Evolutionary conservation across 2,888 invertebrate genomes (phyloP), one percentile per base, ranked within the genome.

Genomic region (Phortica magna): DNA sequence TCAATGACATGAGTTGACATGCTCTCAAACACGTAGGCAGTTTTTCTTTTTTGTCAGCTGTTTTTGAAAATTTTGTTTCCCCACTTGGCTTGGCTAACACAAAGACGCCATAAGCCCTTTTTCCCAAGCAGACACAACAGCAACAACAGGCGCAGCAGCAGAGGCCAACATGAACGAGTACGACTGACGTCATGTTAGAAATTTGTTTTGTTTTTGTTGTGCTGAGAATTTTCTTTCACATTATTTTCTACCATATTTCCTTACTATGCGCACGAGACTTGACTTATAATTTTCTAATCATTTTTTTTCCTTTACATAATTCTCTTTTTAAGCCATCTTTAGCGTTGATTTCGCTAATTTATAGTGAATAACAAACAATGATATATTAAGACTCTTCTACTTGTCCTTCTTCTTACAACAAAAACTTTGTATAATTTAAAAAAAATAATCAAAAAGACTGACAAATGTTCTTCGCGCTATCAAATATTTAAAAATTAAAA

Each of bases 11-110:
- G 10, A 14, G 10, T 19, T 5, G 42, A 68, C 43, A 42, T 68
- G 68, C 10, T 17, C 68, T 68, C 7, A 17, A 19, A 43, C 68
- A 68, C 68, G 17, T 68, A 68, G 9, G 43, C 68, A 68, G n/a
- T 7, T 41, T 42, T 42, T 67, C n/a, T 43, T 7, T 41, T 42
- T 42, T 67, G 12, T 7, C 59, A 59, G 9, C 59, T 48, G 48
- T 5, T 22, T 61, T 64, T 59, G 7, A 59, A 59, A 59, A n/a
- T 59, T 59, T 19, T 64, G 14, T 64, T 2, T 31, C 31, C 31
- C 31, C 48, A 12, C 9, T 12, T 48, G 9, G 48, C 48, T 48
- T n/a, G n/a, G 48, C 48, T 6, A 48, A 48, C 48, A 48, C 9
- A 12, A 6, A 48, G 48, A 9, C 48, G 7, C 9, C 3, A 14